Conservation (phyloP, 2,113 vertebrate genomes). For the Aegithalos caudatus region DNA sequence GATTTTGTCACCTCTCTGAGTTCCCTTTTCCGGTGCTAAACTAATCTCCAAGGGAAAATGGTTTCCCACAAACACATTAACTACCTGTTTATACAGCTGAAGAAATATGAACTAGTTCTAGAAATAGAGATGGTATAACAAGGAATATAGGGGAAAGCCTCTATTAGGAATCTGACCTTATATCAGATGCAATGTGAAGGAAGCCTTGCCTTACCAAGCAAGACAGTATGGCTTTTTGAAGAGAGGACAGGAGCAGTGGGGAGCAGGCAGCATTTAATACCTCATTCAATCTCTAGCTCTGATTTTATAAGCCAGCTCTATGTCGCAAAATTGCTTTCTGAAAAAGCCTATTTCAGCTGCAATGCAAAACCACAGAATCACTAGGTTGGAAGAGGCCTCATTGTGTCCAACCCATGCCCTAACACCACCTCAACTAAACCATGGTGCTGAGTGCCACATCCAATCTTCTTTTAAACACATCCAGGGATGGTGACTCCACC, state of each 20-base stretch:
- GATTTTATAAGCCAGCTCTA: not conserved
- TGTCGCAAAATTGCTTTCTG: too few relatives aligned
- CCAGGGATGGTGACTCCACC: too few relatives aligned
- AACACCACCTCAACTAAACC: too few relatives aligned
- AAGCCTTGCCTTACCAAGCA: not conserved
- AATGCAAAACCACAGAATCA: too few relatives aligned
- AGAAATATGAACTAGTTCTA: not conserved
- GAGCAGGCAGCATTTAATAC: not conserved
- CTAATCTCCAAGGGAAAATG: not conserved
- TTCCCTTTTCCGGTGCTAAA: not conserved
- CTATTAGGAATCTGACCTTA: not conserved
- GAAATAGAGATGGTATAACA: not conserved
- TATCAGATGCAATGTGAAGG: not conserved
- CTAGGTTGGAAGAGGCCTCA: too few relatives aligned
- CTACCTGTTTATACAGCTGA: not conserved
- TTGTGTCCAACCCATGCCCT: too few relatives aligned
- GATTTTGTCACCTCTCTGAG: not conserved
- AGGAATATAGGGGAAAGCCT: not conserved
- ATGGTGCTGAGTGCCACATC: too few relatives aligned
- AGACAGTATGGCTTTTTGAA: not conserved
- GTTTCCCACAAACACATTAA: not conserved
- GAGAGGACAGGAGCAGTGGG: not conserved
- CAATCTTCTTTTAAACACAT: too few relatives aligned
- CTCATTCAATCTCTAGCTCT: not conserved
- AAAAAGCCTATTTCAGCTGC: too few relatives aligned